Base-by-base conservation (phyloP, 2,888 invertebrate genomes). In the Dexiosoma caninum region DNA sequence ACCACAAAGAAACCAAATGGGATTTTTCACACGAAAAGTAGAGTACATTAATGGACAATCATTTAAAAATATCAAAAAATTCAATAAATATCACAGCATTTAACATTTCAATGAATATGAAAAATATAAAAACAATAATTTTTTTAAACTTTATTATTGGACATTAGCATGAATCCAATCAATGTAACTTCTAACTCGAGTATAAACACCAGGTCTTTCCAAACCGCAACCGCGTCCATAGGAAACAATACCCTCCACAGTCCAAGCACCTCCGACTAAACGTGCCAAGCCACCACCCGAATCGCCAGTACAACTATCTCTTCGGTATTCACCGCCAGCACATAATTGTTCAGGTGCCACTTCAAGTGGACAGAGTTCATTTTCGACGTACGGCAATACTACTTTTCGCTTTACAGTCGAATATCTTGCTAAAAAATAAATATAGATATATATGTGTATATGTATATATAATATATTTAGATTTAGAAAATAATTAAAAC, bases 231-330 rank as follows among this genome's bases (percentile, higher is more conserved):
- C 92, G 3, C 91, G 91, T 0, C 94, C 94, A 82, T 92, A 93
- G 0, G 94, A 94, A 0, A 94, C 93, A 0, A 94, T 89, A 0
- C 93, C 94, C 3, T 92, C 90, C 0, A 91, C 75, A 78, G 91
- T 91, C 92, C 92, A 93, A 2, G 90, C 87, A 4, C 88, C 85
- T 40, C 79, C 86, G 0, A 53, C 35, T 0, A 83, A 78, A 75
- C 86, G 90, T 93, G 95, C 94, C 7, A 95, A 88, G 0, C 95
- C 94, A 3, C 95, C 94, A 2, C 95, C 95, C 0, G 94, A 94
- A 84, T 95, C 95, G 0, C 95, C 95, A 46, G 89, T 91, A 84
- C 95, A 95, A 0, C 94, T 93, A 85, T 95, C 95, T 83, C 93
- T 91, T 0, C 92, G 91, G 66, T 89, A 91, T 16, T 90, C 90